phyloP scores from a whole-genome alignment of 2,888 invertebrate species.

The Glyphotaelius pellucidus region DNA sequence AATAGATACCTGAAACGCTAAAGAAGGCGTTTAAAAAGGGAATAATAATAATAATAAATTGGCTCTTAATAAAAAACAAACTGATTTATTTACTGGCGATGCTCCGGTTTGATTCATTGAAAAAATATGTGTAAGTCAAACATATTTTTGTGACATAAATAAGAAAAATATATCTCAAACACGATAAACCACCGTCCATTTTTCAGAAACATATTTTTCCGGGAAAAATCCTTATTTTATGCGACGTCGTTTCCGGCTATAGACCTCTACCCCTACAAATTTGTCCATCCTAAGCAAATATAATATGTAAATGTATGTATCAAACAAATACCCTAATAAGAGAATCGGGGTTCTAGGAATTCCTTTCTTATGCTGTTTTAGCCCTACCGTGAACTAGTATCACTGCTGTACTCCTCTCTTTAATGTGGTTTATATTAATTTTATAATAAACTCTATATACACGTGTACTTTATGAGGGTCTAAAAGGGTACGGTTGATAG shows the following conservation, averaged over 20 bases:
- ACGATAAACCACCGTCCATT: slow-evolving; percentile 42
- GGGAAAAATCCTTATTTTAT: slow-evolving; percentile 46
- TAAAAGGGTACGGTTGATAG: too few relatives aligned
- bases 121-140: slow-evolving; percentile 31
- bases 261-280: slow-evolving; percentile 39
- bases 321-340: slow-evolving; percentile 55
- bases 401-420: neutral
- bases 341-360: slow-evolving; percentile 29
- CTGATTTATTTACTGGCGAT: neutral
- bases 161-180: slow-evolving; percentile 35
- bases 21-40: too few relatives aligned
- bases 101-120: slow-evolving; percentile 13
- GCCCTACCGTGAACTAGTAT: neutral
- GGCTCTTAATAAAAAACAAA: neutral
- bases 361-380: neutral
- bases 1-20: neutral
- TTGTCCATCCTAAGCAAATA: slow-evolving; percentile 58
- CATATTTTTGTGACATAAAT: slow-evolving; percentile 32
- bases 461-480: neutral
- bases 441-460: neutral
- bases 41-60: neutral
- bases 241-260: slow-evolving; percentile 43
- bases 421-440: neutral
- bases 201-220: slow-evolving; percentile 33
- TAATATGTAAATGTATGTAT: slow-evolving; percentile 57